Evolutionary conservation across 2,113 vertebrate genomes (phyloP).

Genomic region (Chaenogobius annularis): DNA sequence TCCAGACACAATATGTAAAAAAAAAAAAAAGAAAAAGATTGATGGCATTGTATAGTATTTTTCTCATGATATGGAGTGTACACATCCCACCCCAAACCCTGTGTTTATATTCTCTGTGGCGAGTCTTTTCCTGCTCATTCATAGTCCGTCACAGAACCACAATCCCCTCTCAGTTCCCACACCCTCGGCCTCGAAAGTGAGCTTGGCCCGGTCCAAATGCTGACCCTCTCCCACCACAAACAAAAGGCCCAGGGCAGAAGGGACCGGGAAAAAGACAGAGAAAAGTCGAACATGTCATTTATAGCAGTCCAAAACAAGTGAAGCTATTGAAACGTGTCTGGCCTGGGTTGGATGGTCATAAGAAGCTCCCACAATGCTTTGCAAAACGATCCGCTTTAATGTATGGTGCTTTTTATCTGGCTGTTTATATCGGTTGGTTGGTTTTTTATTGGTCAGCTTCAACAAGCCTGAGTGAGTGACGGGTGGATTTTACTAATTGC

Average conservation of each 20-base stretch:
- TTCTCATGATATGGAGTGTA: background rate
- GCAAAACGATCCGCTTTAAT: background rate
- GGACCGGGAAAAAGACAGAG: background rate
- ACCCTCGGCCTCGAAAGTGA: constrained; percentile 28
- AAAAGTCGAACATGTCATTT: constrained; percentile 1
- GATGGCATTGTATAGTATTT: background rate
- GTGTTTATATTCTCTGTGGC: constrained; percentile 33
- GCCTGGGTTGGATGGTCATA: constrained; percentile 8
- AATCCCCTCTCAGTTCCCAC: constrained; percentile 65
- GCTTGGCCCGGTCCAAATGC: constrained; percentile 41
- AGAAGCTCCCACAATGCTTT: background rate
- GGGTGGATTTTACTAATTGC: too few species aligned
- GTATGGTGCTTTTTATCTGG: too few species aligned
- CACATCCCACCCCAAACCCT: constrained; percentile 19
- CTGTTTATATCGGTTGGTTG: too few species aligned
- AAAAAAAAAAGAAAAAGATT: background rate
- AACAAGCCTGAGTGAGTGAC: too few species aligned
- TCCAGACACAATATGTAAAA: background rate
- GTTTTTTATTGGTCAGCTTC: too few species aligned
- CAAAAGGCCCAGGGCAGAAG: constrained; percentile 41
- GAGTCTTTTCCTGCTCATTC: constrained; percentile 41
- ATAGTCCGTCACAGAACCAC: constrained; percentile 52
- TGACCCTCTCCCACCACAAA: constrained; percentile 45
- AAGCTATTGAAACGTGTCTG: constrained; percentile 25
- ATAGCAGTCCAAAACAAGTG: constrained; percentile 15